A percentile compares a stretch with the other conserved stretches of the same genome.
Conservation (phyloP, 2,888 invertebrate species). For the Argyresthia albistria region DNA sequence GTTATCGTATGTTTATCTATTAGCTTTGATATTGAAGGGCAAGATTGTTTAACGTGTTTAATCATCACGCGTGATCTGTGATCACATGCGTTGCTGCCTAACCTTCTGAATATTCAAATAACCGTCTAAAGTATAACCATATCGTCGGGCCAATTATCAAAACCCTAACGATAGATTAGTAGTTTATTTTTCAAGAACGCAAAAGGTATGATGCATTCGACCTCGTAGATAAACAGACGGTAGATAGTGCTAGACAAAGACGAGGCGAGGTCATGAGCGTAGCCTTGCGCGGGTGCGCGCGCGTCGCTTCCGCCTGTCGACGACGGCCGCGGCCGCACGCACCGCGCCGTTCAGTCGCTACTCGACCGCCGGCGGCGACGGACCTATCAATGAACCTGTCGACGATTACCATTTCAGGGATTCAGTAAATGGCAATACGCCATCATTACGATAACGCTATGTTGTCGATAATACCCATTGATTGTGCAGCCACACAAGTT, state of each 20-base stretch:
- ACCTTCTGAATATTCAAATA: no score
- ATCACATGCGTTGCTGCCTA: no score
- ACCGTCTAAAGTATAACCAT: no score
- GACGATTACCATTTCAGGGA: no score
- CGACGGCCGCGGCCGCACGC: slow-evolving; percentile 29
- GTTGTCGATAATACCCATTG: no score
- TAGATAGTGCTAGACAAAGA: slow-evolving; percentile 71
- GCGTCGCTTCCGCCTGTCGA: slow-evolving; percentile 57
- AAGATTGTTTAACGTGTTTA: no score
- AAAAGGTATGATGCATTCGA: slow-evolving; percentile 65
- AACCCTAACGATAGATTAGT: slow-evolving; percentile 19
- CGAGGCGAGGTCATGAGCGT: slow-evolving; percentile 70
- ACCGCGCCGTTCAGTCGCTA: slow-evolving; percentile 24
- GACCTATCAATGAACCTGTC: slow-evolving; percentile 16
- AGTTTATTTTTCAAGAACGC: slow-evolving; percentile 45
- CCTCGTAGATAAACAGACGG: slow-evolving; percentile 67
- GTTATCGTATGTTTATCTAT: no score
- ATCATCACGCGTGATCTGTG: no score
- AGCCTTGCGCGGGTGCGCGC: slow-evolving; percentile 67
- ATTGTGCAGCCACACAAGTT: no score
- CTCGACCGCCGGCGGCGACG: slow-evolving; percentile 27
- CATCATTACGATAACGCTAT: no score
- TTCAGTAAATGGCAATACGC: no score
- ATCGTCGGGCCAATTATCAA: background rate
- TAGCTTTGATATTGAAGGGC: no score